A percentile compares a stretch with the other conserved stretches of the same genome.
phyloP scores from a whole-genome alignment of 2,888 invertebrate species.

The Lumbricus terrestris region DNA sequence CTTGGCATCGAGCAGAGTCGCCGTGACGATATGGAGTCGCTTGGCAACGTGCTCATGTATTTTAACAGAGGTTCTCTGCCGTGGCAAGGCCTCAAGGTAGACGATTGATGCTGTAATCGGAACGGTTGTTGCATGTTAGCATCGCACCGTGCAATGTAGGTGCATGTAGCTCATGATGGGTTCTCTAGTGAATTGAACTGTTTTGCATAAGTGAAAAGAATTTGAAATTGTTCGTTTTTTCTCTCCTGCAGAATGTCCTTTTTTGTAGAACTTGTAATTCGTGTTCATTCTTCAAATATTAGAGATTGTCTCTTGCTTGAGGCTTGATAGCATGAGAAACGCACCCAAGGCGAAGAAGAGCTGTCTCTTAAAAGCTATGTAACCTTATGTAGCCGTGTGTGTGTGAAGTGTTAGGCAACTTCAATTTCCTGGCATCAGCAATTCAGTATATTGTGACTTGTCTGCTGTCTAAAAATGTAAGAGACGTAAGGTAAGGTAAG shows the following conservation, averaged over 20 bases:
- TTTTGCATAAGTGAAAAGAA: background rate
- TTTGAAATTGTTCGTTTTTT: background rate
- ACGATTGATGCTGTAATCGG: background rate
- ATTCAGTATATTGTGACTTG: too few species aligned
- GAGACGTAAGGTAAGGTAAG: too few species aligned
- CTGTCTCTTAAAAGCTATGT: too few species aligned
- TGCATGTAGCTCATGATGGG: background rate
- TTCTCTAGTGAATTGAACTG: background rate
- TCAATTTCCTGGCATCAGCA: too few species aligned
- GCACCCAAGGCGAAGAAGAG: too few species aligned
- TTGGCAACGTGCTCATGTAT: slow-evolving; percentile 99
- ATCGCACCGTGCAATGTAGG: background rate
- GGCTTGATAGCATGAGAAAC: too few species aligned
- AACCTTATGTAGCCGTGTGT: too few species aligned
- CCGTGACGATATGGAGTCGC: slow-evolving; percentile 97
- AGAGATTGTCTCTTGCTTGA: too few species aligned
- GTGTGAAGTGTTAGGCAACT: too few species aligned
- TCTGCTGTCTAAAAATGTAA: too few species aligned
- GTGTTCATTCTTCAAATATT: too few species aligned
- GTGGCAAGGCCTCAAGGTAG: slow-evolving; percentile 89
- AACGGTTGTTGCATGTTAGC: background rate
- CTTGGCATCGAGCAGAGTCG: slow-evolving; percentile 97
- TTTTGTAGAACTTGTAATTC: too few species aligned
- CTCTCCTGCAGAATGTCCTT: background rate
- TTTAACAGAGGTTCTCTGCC: slow-evolving; percentile 85